A percentile compares a stretch with the other conserved stretches of the same genome.
phyloP scores from a whole-genome alignment of 2,797 vertebrate species.

The Poecile montanus region DNA sequence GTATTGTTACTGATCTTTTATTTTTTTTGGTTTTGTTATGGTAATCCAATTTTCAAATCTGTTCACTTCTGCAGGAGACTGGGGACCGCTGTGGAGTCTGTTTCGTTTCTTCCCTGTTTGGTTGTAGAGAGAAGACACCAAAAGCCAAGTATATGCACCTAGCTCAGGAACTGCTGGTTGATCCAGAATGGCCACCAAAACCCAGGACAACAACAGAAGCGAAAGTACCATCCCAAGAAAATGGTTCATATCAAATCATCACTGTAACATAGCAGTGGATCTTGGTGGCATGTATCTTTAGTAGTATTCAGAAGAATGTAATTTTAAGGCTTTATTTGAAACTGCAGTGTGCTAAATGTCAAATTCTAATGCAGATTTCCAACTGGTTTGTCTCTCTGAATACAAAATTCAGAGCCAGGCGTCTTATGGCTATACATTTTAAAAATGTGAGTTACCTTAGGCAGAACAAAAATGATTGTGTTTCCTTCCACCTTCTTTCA shows the following conservation, averaged over 20 bases:
- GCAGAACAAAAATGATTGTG: constrained; percentile 8
- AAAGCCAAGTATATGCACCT: constrained; percentile 96
- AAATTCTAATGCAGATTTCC: constrained; percentile 29
- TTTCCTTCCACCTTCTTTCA: constrained; percentile 42
- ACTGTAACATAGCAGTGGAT: constrained; percentile 81
- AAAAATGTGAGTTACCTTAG: constrained; percentile 53
- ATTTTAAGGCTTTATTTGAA: constrained; percentile 47
- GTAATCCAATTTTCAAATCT: not conserved
- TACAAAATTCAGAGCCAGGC: constrained; percentile 16
- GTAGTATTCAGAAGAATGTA: constrained; percentile 54
- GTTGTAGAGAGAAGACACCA: constrained; percentile 80
- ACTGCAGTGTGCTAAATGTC: constrained; percentile 17
- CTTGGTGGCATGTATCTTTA: not conserved
- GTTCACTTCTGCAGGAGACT: constrained; percentile 74
- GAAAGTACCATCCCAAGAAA: constrained; percentile 80
- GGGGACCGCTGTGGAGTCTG: constrained; percentile 77
- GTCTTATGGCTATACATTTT: constrained; percentile 9
- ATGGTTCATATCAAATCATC: constrained; percentile 84
- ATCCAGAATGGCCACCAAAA: constrained; percentile 98
- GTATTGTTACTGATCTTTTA: not conserved
- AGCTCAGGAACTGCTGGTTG: constrained; percentile 93
- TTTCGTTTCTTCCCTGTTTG: constrained; percentile 79
- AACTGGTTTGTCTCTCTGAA: constrained; percentile 25
- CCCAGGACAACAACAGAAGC: constrained; percentile 96
- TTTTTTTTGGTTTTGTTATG: not conserved